Conservation (phyloP, 2,797 vertebrate species). For the Cyclopterus lumpus region DNA sequence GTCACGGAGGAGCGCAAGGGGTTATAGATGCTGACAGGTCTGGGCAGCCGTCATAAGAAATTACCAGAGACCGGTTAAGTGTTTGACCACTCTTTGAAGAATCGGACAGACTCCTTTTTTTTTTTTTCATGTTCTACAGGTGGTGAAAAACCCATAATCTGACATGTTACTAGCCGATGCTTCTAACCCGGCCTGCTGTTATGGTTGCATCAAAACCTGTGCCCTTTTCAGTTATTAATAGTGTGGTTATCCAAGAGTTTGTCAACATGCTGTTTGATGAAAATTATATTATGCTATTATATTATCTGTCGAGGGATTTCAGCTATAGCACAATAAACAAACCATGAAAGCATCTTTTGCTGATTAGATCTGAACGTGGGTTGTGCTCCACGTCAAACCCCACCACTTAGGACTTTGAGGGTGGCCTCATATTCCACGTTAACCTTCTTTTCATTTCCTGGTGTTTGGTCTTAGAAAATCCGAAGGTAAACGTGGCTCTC, state of each 20-base stretch:
- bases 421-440: constrained; percentile 14
- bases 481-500: constrained; percentile 16
- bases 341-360: constrained; percentile 23
- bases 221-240: constrained; percentile 76
- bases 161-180: background rate
- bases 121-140: background rate
- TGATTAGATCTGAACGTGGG: constrained; percentile 30
- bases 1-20: constrained; percentile 23
- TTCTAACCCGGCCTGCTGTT: constrained; percentile 15
- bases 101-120: background rate
- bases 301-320: constrained; percentile 38
- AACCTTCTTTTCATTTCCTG: constrained; percentile 22
- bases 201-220: constrained; percentile 54
- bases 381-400: constrained; percentile 24
- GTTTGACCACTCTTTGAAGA: background rate
- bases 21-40: constrained; percentile 37
- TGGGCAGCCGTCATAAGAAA: constrained; percentile 31
- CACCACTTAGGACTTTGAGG: constrained; percentile 14
- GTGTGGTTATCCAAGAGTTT: constrained; percentile 58
- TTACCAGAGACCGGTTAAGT: background rate
- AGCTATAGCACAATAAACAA: constrained; percentile 39
- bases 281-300: constrained; percentile 67
- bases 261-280: constrained; percentile 54
- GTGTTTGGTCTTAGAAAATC: constrained; percentile 1
- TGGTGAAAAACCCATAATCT: background rate